A percentile compares a stretch with the other conserved stretches of the same genome.
phyloP scores from a whole-genome alignment of 2,797 vertebrate genomes.

The Cephalopachus bancanus region DNA sequence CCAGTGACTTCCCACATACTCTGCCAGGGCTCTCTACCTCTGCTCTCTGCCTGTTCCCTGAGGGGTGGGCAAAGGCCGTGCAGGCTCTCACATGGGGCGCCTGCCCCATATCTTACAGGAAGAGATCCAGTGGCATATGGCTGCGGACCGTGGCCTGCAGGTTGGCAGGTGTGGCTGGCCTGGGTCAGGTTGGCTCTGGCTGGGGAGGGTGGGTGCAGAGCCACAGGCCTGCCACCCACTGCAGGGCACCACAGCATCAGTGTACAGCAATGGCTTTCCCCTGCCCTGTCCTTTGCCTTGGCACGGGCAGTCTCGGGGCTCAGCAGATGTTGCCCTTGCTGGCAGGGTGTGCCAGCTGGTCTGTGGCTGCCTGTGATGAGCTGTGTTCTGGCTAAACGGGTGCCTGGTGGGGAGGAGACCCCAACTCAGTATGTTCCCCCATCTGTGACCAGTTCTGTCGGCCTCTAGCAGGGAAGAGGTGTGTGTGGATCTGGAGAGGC shows the following conservation, averaged over 20 bases:
- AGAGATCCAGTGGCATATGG: background rate
- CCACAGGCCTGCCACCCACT: too few relatives aligned
- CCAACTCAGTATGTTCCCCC: fast-evolving
- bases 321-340: fast-evolving
- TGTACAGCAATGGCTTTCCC: background rate
- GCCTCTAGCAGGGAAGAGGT: background rate
- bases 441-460: background rate
- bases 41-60: background rate
- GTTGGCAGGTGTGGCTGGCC: too few relatives aligned
- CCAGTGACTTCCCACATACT: background rate
- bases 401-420: fast-evolving
- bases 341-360: background rate
- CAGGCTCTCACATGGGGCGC: background rate
- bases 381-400: background rate
- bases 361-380: background rate
- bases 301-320: background rate
- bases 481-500: background rate
- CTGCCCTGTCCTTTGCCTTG: background rate
- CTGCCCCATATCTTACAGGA: background rate
- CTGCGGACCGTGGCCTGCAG: background rate
- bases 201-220: background rate
- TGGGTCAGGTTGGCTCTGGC: background rate
- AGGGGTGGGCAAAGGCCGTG: background rate
- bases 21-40: background rate
- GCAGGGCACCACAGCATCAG: fast-evolving